Evolutionary conservation across 2,113 vertebrate species (phyloP).

Genomic region (Perca schrenkii): DNA sequence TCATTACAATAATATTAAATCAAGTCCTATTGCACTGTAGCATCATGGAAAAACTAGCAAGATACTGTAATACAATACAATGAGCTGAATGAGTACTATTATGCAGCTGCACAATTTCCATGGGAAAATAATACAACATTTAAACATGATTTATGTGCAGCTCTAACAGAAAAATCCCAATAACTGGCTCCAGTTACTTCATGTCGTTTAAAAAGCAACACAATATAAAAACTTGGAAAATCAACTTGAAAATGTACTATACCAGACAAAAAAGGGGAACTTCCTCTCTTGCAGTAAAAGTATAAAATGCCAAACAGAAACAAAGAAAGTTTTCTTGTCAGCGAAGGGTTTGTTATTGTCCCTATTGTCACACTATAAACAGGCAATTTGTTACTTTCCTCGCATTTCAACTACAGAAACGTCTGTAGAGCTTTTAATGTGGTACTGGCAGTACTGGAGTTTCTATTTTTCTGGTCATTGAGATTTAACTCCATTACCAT

Average conservation of each 20-base stretch:
- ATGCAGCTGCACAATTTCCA: neutral
- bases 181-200: neutral
- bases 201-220: neutral
- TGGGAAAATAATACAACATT: neutral
- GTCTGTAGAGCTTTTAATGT: neutral
- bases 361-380: conserved; percentile 26
- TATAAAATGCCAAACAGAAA: conserved; percentile 19
- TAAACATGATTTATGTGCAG: neutral
- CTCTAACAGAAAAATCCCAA: neutral
- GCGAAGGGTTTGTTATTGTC: conserved; percentile 3
- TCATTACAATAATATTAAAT: neutral
- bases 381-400: conserved; percentile 35
- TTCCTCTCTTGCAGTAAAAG: neutral
- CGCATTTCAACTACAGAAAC: conserved; percentile 1
- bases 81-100: neutral
- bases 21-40: neutral
- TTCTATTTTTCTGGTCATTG: neutral
- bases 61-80: neutral
- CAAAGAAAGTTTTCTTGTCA: neutral
- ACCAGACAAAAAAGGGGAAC: neutral
- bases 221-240: neutral
- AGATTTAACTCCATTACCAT: conserved; percentile 1
- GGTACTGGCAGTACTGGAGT: neutral
- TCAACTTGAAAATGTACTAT: neutral
- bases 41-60: conserved; percentile 1